phyloP scores from a whole-genome alignment of 2,888 invertebrate genomes.

The Nematopogon swammerdamellus region DNA sequence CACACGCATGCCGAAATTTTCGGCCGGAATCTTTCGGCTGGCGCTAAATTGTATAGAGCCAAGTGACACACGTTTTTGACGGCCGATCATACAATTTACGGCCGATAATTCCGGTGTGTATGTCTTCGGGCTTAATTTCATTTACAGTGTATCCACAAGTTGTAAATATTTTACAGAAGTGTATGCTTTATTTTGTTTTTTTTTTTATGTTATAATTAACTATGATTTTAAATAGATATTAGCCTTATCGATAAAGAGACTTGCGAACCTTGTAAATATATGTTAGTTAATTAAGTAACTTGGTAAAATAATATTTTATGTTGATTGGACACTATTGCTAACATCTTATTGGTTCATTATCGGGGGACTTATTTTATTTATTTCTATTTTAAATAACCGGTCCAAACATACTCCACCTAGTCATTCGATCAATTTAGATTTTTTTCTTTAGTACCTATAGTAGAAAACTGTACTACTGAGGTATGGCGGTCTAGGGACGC shows the following conservation, averaged over 20 bases:
- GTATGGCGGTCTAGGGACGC: neutral
- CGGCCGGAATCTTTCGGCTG: no score
- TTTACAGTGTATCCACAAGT: conserved; percentile 18
- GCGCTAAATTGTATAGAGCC: no score
- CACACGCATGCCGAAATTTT: no score
- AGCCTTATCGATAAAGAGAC: conserved; percentile 34
- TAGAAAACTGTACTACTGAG: neutral
- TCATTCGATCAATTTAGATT: conserved; percentile 44
- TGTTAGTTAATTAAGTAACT: conserved; percentile 29
- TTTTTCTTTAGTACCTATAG: neutral
- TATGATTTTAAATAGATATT: conserved; percentile 27
- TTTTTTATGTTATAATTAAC: conserved; percentile 28
- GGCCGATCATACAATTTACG: no score
- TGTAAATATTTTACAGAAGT: conserved; percentile 52
- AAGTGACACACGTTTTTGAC: no score
- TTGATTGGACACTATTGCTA: neutral
- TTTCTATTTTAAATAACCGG: neutral
- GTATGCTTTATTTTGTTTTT: conserved; percentile 35
- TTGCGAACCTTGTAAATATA: conserved; percentile 53
- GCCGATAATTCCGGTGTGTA: no score
- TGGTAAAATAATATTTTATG: neutral
- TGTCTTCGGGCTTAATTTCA: neutral
- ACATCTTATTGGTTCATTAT: neutral
- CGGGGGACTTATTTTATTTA: neutral
- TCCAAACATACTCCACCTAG: conserved; percentile 35